Evolutionary conservation across 53 echinoderm and acorn worm species (phyloP).

Genomic region (Glandiceps talaboti): DNA sequence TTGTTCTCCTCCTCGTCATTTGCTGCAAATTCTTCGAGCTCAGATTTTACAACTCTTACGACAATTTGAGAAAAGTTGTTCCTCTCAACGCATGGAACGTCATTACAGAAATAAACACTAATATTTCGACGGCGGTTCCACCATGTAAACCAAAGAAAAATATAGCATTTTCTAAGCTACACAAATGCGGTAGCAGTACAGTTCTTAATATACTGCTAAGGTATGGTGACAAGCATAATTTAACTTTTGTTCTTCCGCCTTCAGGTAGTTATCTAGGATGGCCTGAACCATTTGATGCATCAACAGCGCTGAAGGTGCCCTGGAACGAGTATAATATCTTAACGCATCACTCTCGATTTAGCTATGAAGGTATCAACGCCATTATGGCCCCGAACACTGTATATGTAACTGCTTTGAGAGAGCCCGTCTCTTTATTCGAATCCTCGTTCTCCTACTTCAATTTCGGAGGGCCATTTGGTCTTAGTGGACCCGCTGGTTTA

Average conservation of each 20-base stretch:
- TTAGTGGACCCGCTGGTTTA: not conserved
- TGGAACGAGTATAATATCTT: slow-evolving; percentile 70
- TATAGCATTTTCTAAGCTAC: not conserved
- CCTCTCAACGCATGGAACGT: too few species aligned
- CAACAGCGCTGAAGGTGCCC: slow-evolving; percentile 21
- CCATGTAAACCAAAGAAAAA: not conserved
- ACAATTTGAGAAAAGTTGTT: too few species aligned
- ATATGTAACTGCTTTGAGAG: slow-evolving; percentile 65
- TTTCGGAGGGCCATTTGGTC: not conserved
- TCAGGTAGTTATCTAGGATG: slow-evolving; percentile 65
- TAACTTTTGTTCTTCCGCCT: slow-evolving; percentile 76
- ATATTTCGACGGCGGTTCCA: too few species aligned
- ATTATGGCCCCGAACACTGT: slow-evolving; percentile 47
- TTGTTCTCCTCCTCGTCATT: too few species aligned
- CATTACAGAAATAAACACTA: too few species aligned
- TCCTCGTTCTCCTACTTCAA: slow-evolving; percentile 52
- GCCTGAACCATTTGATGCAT: slow-evolving; percentile 16
- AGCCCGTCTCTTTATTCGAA: slow-evolving; percentile 71
- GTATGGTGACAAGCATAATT: slow-evolving; percentile 49
- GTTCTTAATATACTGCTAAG: slow-evolving; percentile 69
- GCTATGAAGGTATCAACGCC: slow-evolving; percentile 43
- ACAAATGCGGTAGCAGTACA: not conserved
- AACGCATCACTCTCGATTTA: slow-evolving; percentile 67
- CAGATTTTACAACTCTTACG: too few species aligned
- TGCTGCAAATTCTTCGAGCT: too few species aligned